Conservation (phyloP, 64 coral and sea anemone genomes). For the Anthopleura sola region DNA sequence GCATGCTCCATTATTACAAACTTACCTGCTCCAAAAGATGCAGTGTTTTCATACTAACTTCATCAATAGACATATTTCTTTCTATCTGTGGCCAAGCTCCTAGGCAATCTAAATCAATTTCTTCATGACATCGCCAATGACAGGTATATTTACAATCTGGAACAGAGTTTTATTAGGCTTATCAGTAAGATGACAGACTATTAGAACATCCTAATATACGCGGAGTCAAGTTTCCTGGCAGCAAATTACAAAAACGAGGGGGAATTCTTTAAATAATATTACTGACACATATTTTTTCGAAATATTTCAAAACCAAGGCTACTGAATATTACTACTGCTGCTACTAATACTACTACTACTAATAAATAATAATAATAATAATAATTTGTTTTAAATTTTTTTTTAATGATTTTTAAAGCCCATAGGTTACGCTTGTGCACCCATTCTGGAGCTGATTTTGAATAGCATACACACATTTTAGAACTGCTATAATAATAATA, state of each 20-base stretch:
- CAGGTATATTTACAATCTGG: slow-evolving; percentile 99
- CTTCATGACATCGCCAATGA: slow-evolving; percentile 75
- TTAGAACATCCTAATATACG: background rate
- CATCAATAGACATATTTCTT: slow-evolving; percentile 88
- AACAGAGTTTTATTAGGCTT: background rate
- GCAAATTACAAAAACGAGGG: background rate
- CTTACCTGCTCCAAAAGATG: slow-evolving; percentile 84
- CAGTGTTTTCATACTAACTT: slow-evolving; percentile 90
- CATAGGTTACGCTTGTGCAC: too few species aligned
- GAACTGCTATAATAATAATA: too few species aligned
- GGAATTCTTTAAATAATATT: background rate
- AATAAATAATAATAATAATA: too few species aligned
- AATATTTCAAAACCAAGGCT: too few species aligned
- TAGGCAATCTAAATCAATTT: slow-evolving; percentile 83
- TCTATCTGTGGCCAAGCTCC: slow-evolving; percentile 70
- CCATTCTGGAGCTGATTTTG: too few species aligned
- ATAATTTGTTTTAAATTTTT: too few species aligned
- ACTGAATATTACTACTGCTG: too few species aligned
- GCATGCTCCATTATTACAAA: too few species aligned
- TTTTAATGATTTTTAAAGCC: too few species aligned
- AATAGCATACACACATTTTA: too few species aligned
- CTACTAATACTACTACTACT: too few species aligned
- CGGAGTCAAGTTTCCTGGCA: background rate
- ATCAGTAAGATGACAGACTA: background rate
- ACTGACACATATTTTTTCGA: too few species aligned